Evolutionary conservation across 2,797 vertebrate genomes (phyloP).

Genomic region (Hippopotamyrus pictus): DNA sequence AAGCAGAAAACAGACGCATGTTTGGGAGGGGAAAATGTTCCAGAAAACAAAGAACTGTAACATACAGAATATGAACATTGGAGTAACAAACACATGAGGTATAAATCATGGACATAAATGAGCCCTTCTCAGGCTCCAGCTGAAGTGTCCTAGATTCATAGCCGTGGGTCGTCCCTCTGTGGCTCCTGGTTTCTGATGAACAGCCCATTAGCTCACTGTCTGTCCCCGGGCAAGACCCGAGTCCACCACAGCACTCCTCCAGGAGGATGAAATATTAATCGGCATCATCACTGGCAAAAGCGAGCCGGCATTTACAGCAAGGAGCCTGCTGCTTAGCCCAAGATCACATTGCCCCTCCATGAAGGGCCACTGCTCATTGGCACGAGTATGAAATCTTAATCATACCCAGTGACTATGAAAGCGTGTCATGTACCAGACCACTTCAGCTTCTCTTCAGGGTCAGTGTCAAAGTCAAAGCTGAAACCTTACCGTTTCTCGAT

Average conservation of each 20-base stretch:
- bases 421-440: background rate
- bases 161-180: conserved; percentile 10
- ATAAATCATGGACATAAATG: conserved; percentile 14
- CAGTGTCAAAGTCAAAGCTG: background rate
- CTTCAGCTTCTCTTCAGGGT: background rate
- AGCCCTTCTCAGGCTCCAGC: conserved; percentile 22
- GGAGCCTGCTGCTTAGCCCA: background rate
- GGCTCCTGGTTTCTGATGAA: conserved; percentile 20
- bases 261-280: conserved; percentile 34
- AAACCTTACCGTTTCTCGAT: background rate
- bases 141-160: conserved; percentile 28
- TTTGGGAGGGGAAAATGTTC: background rate
- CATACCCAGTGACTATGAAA: background rate
- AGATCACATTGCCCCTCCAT: background rate
- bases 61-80: background rate
- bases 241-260: conserved; percentile 28
- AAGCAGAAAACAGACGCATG: background rate
- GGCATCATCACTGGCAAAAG: conserved; percentile 20
- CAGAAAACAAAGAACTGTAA: background rate
- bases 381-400: background rate
- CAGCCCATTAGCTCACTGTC: conserved; percentile 27
- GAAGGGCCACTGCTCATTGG: background rate
- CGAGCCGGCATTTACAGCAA: conserved; percentile 1
- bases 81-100: background rate
- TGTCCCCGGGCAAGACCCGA: conserved; percentile 34